These are phyloP conservation scores for Halictus rubicundus DNA, from an alignment of 1,140 invertebrate genomes.

Conservation along the genomic window DNA sequence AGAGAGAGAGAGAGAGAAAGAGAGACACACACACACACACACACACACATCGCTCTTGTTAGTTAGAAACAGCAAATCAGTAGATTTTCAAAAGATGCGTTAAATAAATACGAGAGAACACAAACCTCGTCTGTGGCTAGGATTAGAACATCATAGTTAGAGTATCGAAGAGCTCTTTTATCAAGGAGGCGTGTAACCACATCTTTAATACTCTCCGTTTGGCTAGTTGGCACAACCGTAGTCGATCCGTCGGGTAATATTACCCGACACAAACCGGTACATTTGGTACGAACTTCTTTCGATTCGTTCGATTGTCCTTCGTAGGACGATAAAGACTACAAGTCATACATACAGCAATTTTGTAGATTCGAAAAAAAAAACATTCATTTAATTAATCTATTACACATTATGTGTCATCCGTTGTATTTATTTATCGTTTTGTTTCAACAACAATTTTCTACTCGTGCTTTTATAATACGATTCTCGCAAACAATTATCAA, in stretches of 20 bases:
- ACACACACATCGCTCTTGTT: constrained; percentile 38
- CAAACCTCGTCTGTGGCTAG: constrained; percentile 80
- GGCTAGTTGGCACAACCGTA: constrained; percentile 91
- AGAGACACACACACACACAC: too few relatives aligned
- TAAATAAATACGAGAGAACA: constrained; percentile 62
- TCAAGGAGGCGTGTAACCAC: constrained; percentile 91
- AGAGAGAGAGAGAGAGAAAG: not conserved
- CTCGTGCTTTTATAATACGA: not conserved
- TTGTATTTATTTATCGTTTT: constrained; percentile 1
- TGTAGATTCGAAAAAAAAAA: constrained; percentile 28
- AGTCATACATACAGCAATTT: constrained; percentile 67
- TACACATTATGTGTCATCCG: constrained; percentile 2
- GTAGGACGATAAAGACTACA: constrained; percentile 79
- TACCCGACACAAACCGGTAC: constrained; percentile 88
- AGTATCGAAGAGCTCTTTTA: constrained; percentile 89
- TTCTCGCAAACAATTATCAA: not conserved
- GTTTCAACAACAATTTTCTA: not conserved
- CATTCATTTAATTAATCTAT: constrained; percentile 5
- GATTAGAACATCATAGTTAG: constrained; percentile 88
- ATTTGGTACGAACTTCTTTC: constrained; percentile 77
- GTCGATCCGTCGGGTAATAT: constrained; percentile 94
- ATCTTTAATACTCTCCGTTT: constrained; percentile 87
- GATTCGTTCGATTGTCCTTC: constrained; percentile 79
- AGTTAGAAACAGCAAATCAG: constrained; percentile 8
- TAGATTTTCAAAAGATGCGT: constrained; percentile 11